Evolutionary conservation across 92 coral and sea anemone species (phyloP).

Genomic region (Diadumene lineata): DNA sequence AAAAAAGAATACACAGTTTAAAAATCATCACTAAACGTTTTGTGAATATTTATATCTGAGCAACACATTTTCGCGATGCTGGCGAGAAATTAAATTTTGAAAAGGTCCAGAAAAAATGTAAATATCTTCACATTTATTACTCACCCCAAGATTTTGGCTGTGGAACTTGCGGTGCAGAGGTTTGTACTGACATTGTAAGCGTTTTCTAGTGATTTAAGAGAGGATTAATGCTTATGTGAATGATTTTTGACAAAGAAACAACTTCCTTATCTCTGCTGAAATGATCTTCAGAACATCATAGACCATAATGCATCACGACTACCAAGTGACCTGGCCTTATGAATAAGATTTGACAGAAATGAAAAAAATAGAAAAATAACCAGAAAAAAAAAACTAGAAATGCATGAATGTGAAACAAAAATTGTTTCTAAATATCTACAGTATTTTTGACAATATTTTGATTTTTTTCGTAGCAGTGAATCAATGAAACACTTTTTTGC

Average conservation of each 20-base stretch:
- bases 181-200: conserved; percentile 81
- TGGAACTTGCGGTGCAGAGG: conserved; percentile 83
- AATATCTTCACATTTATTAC: conserved; percentile 4
- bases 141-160: conserved; percentile 99
- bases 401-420: background rate
- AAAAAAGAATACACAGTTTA: too few relatives aligned
- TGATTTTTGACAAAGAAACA: background rate
- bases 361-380: background rate
- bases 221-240: background rate
- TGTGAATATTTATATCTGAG: too few relatives aligned
- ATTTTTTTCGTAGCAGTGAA: too few relatives aligned
- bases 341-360: background rate
- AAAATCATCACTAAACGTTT: too few relatives aligned
- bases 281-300: background rate
- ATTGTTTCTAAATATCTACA: background rate
- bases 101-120: background rate
- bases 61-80: too few relatives aligned
- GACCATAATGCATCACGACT: conserved; percentile 18
- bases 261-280: conserved; percentile 5
- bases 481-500: too few relatives aligned
- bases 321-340: conserved; percentile 17
- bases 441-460: too few relatives aligned
- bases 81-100: too few relatives aligned
- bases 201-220: background rate
- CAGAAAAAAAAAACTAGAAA: background rate